Base-by-base conservation (phyloP, 2,797 vertebrate species). In the Melanogrammus aeglefinus region DNA sequence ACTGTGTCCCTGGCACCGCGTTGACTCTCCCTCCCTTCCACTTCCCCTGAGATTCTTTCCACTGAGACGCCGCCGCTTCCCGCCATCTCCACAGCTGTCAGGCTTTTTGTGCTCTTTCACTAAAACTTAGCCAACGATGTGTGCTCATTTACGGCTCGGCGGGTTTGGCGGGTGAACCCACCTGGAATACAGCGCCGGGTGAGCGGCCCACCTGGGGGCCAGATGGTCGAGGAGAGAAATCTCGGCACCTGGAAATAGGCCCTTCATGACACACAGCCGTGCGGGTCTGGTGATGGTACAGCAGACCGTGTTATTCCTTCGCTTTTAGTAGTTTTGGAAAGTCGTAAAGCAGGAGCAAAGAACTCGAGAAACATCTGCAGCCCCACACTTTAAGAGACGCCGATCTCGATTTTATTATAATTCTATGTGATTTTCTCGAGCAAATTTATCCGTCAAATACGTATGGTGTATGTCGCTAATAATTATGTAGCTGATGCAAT, bases 171-270 rank as follows among this genome's bases (percentile, higher is more conserved):
- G 29, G 76, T 57, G 1, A 66, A 78, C 79, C 85, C 74, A 79
- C 47, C 69, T 81, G 41, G 71, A 73, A 63, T 76, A 12, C 57
- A 39, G 44, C 79, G 21, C 47, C 6, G 12, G 72, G 38, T 38
- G 36, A 35, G 57, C 33, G 10, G 31, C 73, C 75, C 83, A 84
- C 80, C 36, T 82, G 78, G 78, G 47, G 77, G 76, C 80, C 81
- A 89, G 77, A 88, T 84, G 78, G 57, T 70, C 76, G 36, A 10
- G 36, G 47, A 51, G 73, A 69, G 44, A 47, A 33, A 69, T 76
- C 33, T 57, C 47, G 4, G 47, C 57, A 24, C 57, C 57, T 63
- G 73, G 74, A 36, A 74, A 14, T 29, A 24, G 18, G 18, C 38
- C 75, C 78, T 51, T 29, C 41, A 57, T 77, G 36, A 76, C 7